Evolutionary conservation across 2,113 vertebrate species (phyloP).

Genomic region (Fukomys damarensis): DNA sequence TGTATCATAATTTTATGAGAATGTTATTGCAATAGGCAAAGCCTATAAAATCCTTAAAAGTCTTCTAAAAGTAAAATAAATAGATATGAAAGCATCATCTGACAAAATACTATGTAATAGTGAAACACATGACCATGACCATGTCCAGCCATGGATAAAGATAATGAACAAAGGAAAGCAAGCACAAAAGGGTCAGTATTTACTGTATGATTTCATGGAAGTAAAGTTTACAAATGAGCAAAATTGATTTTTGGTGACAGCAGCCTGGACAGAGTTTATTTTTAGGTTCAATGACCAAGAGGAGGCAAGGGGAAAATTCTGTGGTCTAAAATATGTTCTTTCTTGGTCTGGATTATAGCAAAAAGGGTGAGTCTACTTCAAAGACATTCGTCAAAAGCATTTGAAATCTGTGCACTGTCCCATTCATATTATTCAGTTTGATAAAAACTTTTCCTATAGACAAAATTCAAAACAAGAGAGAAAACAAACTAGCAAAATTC

Average conservation of each 20-base stretch:
- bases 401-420: not conserved
- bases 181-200: not conserved
- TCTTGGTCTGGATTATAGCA: not conserved
- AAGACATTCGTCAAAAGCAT: not conserved
- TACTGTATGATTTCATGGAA: not conserved
- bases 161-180: not conserved
- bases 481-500: not conserved
- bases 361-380: not conserved
- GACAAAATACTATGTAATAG: not conserved
- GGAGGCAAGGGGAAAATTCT: not conserved
- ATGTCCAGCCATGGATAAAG: too few relatives aligned
- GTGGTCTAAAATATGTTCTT: not conserved
- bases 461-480: not conserved
- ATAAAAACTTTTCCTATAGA: not conserved
- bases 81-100: not conserved
- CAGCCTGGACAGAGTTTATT: not conserved
- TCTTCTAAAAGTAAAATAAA: not conserved
- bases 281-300: not conserved
- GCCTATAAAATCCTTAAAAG: not conserved
- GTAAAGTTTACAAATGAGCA: not conserved
- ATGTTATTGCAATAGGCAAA: not conserved
- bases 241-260: not conserved
- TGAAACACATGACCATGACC: not conserved
- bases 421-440: not conserved
- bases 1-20: not conserved